A percentile compares a stretch with the other conserved stretches of the same genome.
Conservation (phyloP, 2,113 vertebrate genomes). For the Rhynchopsitta pachyrhyncha region DNA sequence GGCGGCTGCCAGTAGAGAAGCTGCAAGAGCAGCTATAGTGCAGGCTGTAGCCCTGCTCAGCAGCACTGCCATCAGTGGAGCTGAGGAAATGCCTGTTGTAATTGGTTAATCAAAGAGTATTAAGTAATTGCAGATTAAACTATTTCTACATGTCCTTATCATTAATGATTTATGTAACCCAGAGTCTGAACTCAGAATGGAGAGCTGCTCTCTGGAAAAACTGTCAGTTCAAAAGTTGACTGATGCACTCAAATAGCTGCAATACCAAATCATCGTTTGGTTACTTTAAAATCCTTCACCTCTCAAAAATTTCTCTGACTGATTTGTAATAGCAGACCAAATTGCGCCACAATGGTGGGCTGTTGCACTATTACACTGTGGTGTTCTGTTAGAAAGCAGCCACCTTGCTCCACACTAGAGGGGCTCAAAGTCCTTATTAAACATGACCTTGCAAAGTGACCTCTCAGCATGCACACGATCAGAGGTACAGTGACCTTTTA, state of each 20-base stretch:
- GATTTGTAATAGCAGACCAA: not conserved
- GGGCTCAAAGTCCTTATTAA: not conserved
- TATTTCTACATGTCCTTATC: slow-evolving; percentile 24
- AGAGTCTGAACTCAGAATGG: slow-evolving; percentile 27
- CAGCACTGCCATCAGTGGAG: not conserved
- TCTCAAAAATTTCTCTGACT: not conserved
- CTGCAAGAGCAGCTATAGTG: not conserved
- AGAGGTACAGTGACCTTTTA: not conserved
- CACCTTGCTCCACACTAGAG: not conserved
- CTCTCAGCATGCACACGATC: accelerated
- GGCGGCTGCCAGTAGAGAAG: not conserved
- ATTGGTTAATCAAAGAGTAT: slow-evolving; percentile 21
- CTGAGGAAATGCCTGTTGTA: slow-evolving; percentile 7
- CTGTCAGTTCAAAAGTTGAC: not conserved
- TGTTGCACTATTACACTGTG: accelerated
- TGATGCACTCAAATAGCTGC: not conserved
- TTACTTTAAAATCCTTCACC: not conserved
- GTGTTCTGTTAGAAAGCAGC: not conserved
- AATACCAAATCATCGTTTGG: not conserved
- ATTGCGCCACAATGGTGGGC: accelerated
- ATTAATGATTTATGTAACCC: slow-evolving; percentile 51
- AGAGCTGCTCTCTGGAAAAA: slow-evolving; percentile 37
- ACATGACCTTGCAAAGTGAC: not conserved
- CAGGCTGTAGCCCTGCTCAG: not conserved
- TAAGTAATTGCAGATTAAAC: slow-evolving; percentile 47